Conservation (phyloP, 2,113 vertebrate species). For the Paracanthobrama guichenoti region DNA sequence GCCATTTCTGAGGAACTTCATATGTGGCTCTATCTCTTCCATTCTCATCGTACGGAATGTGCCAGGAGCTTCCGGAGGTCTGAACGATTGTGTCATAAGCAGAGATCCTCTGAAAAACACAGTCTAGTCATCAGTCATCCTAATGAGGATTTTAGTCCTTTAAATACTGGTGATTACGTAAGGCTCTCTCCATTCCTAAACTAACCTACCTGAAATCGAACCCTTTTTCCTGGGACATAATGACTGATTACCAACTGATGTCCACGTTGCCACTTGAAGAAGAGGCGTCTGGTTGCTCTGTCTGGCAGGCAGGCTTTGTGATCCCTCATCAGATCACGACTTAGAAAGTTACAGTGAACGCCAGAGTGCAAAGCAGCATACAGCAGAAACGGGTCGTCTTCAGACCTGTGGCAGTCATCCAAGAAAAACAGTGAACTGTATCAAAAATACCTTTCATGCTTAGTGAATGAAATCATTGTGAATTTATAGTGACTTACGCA, state of each 20-base stretch:
- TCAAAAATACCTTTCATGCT: conserved; percentile 4
- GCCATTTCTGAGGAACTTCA: conserved; percentile 87
- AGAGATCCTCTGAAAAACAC: conserved; percentile 74
- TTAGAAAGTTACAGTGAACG: conserved; percentile 88
- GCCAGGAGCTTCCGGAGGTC: conserved; percentile 83
- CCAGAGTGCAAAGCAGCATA: conserved; percentile 91
- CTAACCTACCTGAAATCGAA: conserved; percentile 83
- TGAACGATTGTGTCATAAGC: conserved; percentile 89
- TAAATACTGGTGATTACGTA: no score
- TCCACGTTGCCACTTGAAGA: conserved; percentile 97
- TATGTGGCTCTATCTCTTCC: conserved; percentile 79
- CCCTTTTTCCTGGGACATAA: conserved; percentile 55
- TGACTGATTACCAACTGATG: conserved; percentile 81
- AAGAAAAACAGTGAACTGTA: background rate
- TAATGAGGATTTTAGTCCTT: background rate
- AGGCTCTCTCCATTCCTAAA: background rate
- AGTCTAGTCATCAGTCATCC: background rate
- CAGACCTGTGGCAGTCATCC: conserved; percentile 76
- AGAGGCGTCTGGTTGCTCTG: conserved; percentile 75
- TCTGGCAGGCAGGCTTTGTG: conserved; percentile 91
- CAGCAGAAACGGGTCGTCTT: conserved; percentile 93
- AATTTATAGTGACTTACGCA: background rate
- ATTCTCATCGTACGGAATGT: conserved; percentile 88
- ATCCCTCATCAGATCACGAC: conserved; percentile 91
- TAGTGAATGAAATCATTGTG: background rate